Evolutionary conservation across 2,888 invertebrate genomes (phyloP).

Genomic region (Rotaria macrura): DNA sequence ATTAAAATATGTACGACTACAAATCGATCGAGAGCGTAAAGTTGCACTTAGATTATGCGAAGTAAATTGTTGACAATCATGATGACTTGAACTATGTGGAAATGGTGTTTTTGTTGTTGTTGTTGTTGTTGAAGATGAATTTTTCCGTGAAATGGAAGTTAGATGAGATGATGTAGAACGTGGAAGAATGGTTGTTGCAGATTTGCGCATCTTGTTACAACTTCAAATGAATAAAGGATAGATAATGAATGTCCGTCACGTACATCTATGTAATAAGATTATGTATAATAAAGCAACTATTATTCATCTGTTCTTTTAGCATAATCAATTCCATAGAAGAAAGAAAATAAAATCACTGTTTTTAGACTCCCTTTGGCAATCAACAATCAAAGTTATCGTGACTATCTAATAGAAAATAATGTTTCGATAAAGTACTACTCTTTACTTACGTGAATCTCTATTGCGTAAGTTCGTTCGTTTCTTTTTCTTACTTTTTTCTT

Average conservation of each 20-base stretch:
- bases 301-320: background rate
- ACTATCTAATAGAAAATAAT: background rate
- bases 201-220: background rate
- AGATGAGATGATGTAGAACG: background rate
- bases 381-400: background rate
- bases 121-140: background rate
- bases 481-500: background rate
- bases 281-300: background rate
- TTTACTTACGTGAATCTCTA: background rate
- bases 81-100: conserved; percentile 2
- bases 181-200: background rate
- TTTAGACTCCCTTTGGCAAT: background rate
- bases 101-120: background rate
- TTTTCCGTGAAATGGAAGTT: background rate
- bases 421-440: background rate
- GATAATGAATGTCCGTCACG: background rate
- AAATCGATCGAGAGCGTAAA: background rate
- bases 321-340: background rate
- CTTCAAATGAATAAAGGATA: background rate
- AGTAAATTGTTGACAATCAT: background rate
- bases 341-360: background rate
- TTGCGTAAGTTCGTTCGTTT: background rate
- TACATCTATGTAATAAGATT: background rate
- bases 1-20: background rate
- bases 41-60: background rate